These are phyloP conservation scores for Laterallus jamaicensis DNA, from an alignment of 2,113 vertebrate genomes.

Conservation along the genomic window DNA sequence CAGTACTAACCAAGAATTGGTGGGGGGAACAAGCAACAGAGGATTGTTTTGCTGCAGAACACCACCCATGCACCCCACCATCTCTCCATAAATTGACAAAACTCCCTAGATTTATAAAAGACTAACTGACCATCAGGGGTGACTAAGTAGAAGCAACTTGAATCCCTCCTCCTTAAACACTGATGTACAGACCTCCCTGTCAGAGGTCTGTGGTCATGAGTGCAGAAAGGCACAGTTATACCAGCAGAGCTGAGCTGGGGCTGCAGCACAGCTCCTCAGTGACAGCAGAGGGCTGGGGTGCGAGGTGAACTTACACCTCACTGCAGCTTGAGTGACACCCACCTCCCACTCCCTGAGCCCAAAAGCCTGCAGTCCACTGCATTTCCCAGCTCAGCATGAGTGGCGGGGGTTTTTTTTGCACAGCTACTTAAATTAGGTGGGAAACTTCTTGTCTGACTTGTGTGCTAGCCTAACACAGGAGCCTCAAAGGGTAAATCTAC, in stretches of 20 bases:
- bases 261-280: not conserved
- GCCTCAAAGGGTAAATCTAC: not conserved
- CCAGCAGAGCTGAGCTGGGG: not conserved
- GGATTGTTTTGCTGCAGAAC: not conserved
- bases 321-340: not conserved
- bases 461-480: not conserved
- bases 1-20: not conserved
- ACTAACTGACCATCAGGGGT: not conserved
- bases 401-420: not conserved
- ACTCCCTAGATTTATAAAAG: not conserved
- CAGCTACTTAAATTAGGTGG: not conserved
- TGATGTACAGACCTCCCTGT: not conserved
- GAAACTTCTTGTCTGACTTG: not conserved
- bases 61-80: not conserved
- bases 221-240: not conserved
- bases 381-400: not conserved
- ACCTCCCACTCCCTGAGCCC: not conserved
- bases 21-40: not conserved
- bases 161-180: not conserved
- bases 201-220: not conserved
- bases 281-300: rapidly evolving
- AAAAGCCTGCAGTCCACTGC: not conserved
- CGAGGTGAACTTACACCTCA: rapidly evolving
- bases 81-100: not conserved
- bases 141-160: not conserved